Evolutionary conservation across 2,888 invertebrate species (phyloP).

Genomic region (Bombylius discolor): DNA sequence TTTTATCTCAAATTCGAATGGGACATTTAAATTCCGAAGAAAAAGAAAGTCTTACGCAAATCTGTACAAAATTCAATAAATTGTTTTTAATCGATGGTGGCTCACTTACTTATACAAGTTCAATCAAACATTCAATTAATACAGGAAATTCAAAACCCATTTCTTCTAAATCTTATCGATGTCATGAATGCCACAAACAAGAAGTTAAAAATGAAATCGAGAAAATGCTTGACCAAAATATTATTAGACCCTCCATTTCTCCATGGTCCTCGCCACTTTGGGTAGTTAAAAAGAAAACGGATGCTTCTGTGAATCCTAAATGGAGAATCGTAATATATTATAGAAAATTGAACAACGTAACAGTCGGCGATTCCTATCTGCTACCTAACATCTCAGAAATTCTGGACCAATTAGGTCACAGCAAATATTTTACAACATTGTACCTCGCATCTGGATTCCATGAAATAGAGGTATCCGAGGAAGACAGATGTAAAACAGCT

Average conservation of each 20-base stretch:
- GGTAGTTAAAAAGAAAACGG: constrained; percentile 13
- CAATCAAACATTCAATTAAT: constrained; percentile 3
- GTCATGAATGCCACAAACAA: constrained; percentile 6
- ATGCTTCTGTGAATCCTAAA: constrained; percentile 12
- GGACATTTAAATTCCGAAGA: constrained; percentile 18
- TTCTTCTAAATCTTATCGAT: constrained; percentile 4
- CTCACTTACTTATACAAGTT: constrained; percentile 1
- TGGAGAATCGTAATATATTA: constrained; percentile 15
- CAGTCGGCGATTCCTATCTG: constrained; percentile 19
- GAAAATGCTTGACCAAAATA: background rate
- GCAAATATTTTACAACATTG: constrained; percentile 12
- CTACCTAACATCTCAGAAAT: constrained; percentile 13
- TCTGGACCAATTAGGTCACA: constrained; percentile 11
- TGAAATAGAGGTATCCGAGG: constrained; percentile 9
- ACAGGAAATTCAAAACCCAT: constrained; percentile 3
- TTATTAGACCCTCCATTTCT: background rate
- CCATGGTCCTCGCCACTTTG: constrained; percentile 13
- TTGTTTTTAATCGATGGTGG: constrained; percentile 5
- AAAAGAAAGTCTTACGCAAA: constrained; percentile 1
- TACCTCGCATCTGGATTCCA: constrained; percentile 14
- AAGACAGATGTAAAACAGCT: constrained; percentile 12
- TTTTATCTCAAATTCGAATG: constrained; percentile 4
- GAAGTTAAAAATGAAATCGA: constrained; percentile 3
- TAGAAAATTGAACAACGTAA: constrained; percentile 11
- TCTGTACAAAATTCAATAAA: constrained; percentile 6